Evolutionary conservation across 2,113 vertebrate genomes (phyloP).

Genomic region (Trogon surrucura): DNA sequence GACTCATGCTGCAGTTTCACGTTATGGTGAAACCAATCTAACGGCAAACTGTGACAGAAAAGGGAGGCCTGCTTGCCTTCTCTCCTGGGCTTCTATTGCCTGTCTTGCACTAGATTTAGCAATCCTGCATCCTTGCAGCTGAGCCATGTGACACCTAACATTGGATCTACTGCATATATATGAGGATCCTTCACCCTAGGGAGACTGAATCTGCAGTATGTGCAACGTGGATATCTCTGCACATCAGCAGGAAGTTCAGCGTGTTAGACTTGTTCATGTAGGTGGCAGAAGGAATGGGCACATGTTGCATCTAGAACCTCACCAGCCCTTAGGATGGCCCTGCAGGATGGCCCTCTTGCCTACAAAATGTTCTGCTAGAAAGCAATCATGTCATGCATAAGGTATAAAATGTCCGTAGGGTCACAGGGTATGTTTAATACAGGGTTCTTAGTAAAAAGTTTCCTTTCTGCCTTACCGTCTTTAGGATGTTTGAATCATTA

Average conservation of each 20-base stretch:
- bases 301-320: neutral
- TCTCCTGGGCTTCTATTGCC: neutral
- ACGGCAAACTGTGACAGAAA: neutral
- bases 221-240: neutral
- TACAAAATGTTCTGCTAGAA: neutral
- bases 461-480: neutral
- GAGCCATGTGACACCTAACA: rapidly evolving
- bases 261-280: neutral
- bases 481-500: neutral
- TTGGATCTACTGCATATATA: neutral
- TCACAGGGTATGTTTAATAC: neutral
- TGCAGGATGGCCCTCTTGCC: neutral
- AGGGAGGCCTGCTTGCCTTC: neutral
- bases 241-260: neutral
- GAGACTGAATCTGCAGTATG: neutral
- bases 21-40: neutral
- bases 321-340: neutral
- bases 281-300: neutral
- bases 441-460: neutral
- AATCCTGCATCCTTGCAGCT: neutral
- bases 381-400: neutral
- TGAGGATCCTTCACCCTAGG: neutral
- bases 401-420: neutral
- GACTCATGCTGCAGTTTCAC: neutral
- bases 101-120: neutral